Evolutionary conservation across 2,113 vertebrate species (phyloP).

Genomic region (Pogona vitticeps): DNA sequence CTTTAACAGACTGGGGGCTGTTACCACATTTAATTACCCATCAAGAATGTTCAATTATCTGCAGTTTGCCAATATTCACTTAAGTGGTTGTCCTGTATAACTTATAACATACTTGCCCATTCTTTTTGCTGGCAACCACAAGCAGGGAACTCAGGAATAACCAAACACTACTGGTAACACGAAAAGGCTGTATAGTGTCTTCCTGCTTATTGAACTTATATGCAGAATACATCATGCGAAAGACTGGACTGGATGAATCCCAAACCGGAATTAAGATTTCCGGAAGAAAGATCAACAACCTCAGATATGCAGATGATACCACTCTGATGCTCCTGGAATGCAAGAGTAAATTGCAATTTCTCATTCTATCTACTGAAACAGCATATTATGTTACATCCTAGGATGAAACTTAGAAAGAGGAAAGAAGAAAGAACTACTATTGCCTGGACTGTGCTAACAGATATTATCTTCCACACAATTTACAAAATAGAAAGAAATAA

Average conservation of each 20-base stretch:
- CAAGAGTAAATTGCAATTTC: not conserved
- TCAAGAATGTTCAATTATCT: not conserved
- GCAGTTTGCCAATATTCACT: not conserved
- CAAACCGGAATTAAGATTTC: too few relatives aligned
- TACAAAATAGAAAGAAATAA: conserved; percentile 8
- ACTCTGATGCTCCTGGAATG: too few relatives aligned
- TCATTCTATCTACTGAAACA: not conserved
- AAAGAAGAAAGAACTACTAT: not conserved
- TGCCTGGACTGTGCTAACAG: conserved; percentile 44
- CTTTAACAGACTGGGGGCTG: not conserved
- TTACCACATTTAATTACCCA: conserved; percentile 24
- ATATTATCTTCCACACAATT: conserved; percentile 31
- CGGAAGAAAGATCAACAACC: too few relatives aligned
- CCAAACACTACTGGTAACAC: not conserved
- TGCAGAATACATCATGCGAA: too few relatives aligned
- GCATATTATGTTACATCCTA: conserved; percentile 1
- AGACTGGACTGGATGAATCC: too few relatives aligned
- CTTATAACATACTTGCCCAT: not conserved
- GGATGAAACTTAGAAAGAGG: conserved; percentile 48
- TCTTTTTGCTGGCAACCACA: conserved; percentile 28
- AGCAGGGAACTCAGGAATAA: conserved; percentile 33
- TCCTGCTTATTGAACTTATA: too few relatives aligned
- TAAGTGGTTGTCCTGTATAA: not conserved
- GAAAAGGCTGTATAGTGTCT: too few relatives aligned
- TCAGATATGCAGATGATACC: too few relatives aligned